These are phyloP conservation scores for Cephus runcator DNA, from an alignment of 2,888 invertebrate species.

Conservation along the genomic window DNA sequence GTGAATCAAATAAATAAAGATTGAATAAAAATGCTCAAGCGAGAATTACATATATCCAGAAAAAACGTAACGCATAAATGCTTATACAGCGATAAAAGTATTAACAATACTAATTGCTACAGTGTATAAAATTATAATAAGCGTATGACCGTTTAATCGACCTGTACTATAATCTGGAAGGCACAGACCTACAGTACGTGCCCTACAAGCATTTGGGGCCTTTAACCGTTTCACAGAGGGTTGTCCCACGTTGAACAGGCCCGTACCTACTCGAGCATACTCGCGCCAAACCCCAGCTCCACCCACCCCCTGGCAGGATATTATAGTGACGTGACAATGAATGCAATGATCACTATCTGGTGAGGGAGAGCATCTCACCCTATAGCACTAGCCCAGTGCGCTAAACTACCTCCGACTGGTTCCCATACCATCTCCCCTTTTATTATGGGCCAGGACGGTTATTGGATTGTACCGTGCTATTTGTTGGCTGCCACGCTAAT, in stretches of 20 bases:
- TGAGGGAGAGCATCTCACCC: neutral
- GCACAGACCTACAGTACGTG: neutral
- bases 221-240: neutral
- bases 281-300: neutral
- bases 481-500: slow-evolving; percentile 60
- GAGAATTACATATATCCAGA: neutral
- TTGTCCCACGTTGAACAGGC: neutral
- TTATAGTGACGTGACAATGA: slow-evolving; percentile 57
- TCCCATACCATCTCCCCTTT: slow-evolving; percentile 53
- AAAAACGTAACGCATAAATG: neutral
- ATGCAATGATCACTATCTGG: slow-evolving; percentile 54
- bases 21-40: neutral
- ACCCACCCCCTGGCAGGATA: slow-evolving; percentile 37
- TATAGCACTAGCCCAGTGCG: neutral
- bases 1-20: neutral
- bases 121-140: neutral
- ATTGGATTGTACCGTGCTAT: slow-evolving; percentile 62
- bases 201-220: neutral
- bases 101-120: neutral
- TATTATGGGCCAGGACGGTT: slow-evolving; percentile 55
- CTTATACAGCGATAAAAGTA: neutral
- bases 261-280: neutral
- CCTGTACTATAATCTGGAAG: neutral
- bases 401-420: slow-evolving; percentile 56
- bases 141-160: neutral